Conservation (phyloP, 1,140 invertebrate genomes). For the Drosophila biarmipes region DNA sequence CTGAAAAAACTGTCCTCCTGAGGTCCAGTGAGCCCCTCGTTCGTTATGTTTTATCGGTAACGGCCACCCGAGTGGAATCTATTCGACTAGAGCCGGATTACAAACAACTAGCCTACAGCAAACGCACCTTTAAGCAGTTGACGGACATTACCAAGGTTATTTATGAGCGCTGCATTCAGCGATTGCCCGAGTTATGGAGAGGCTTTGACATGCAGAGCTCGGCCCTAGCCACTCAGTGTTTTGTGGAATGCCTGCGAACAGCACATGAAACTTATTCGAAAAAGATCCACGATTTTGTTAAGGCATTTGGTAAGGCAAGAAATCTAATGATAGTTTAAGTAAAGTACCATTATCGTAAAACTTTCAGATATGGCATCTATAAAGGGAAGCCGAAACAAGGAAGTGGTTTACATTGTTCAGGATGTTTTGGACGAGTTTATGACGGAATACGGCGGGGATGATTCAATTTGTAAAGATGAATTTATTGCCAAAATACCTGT, state of each 20-base stretch:
- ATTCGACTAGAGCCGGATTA: constrained; percentile 75
- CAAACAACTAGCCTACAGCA: constrained; percentile 76
- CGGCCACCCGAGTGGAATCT: constrained; percentile 49
- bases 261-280: constrained; percentile 84
- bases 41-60: constrained; percentile 65
- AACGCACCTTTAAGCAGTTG: constrained; percentile 65
- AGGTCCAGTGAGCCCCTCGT: constrained; percentile 64
- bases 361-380: constrained; percentile 59
- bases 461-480: constrained; percentile 44
- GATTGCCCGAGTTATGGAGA: constrained; percentile 65
- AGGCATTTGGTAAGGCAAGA: constrained; percentile 81
- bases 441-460: constrained; percentile 44
- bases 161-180: constrained; percentile 83
- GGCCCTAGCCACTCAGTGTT: constrained; percentile 85
- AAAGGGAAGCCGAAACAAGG: constrained; percentile 41
- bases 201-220: constrained; percentile 85
- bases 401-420: constrained; percentile 56
- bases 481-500: constrained; percentile 43
- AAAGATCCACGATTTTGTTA: constrained; percentile 85
- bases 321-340: not conserved
- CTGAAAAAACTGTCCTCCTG: constrained; percentile 49
- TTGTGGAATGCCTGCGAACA: constrained; percentile 85
- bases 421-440: constrained; percentile 66
- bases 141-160: constrained; percentile 82
- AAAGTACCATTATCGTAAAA: not conserved